Base-by-base conservation (phyloP, 2,797 vertebrate genomes). In the Onychomys arenicola region DNA sequence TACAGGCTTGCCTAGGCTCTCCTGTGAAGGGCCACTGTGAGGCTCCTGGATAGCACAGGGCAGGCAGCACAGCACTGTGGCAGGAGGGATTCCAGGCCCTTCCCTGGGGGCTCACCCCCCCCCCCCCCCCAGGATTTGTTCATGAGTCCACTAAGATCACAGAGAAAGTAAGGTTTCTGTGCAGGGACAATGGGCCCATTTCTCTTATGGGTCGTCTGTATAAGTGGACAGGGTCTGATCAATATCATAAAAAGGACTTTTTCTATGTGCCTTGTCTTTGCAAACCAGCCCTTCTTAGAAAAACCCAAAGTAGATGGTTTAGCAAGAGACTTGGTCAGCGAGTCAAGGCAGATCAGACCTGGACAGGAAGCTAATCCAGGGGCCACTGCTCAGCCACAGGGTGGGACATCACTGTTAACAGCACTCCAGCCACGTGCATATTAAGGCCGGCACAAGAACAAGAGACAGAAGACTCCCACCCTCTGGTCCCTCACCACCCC, bases 271-370 rank as follows among this genome's bases (percentile, higher is more conserved):
- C 2, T 57, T 93, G 23, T 93, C n/a, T 82, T 92, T 88, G 55
- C 27, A 90, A 95, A 90, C 32, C 65, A 71, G 37, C 40, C 59
- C 92, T 83, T 93, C 91, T 85, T 57, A 94, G 71, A 85, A 89
- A 92, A 96, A 67, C 5, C 49, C 81, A 93, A 75, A 87, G 23
- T 52, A 78, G 77, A n/a, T 84, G 61, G 49, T 80, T 92, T 46
- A 84, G 46, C 76, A 87, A 93, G 67, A 85, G 11, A 43, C 16
- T 23, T 55, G 76, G 71, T 86, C 69, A 63, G 46, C 85, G 92
- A 65, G 65, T 61, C 90, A 94, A 14, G 81, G 80, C 77, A 81
- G 69, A 88, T 55, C 9, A 57, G 82, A 93, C 86, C 4, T 19
- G 43, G 7, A 71, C 49, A 91, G 69, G 82, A 52, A 55, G 73